These are phyloP conservation scores for Rhamphomyia laevipes DNA, from an alignment of 2,888 invertebrate genomes.

Conservation along the genomic window DNA sequence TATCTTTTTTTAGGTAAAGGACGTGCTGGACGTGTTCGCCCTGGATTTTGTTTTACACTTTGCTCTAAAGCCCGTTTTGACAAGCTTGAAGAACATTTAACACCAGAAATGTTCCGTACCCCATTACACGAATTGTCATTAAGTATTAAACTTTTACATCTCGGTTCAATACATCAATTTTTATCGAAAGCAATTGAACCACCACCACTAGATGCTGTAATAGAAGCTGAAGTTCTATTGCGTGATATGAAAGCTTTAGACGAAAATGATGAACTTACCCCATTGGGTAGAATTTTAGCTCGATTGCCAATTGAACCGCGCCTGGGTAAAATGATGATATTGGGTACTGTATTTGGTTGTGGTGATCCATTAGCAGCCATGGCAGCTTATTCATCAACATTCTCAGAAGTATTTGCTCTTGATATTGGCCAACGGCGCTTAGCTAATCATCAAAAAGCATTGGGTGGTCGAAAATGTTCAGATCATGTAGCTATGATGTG, in stretches of 20 bases:
- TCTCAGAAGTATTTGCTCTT: conserved; percentile 85
- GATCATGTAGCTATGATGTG: conserved; percentile 94
- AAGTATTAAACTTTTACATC: conserved; percentile 70
- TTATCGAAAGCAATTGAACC: conserved; percentile 92
- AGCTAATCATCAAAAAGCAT: conserved; percentile 69
- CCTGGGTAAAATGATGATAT: conserved; percentile 92
- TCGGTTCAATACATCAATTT: conserved; percentile 90
- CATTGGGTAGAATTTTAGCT: conserved; percentile 85
- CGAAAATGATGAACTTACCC: conserved; percentile 74
- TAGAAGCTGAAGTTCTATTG: conserved; percentile 82
- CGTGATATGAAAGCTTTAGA: conserved; percentile 89
- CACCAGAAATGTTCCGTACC: conserved; percentile 96
- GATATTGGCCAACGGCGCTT: conserved; percentile 65
- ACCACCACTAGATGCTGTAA: conserved; percentile 94
- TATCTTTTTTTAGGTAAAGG: conserved; percentile 52
- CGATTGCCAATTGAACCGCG: conserved; percentile 92
- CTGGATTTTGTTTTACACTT: conserved; percentile 88
- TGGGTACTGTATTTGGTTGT: conserved; percentile 82
- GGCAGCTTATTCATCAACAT: conserved; percentile 91
- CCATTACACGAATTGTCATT: conserved; percentile 91
- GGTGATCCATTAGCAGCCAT: conserved; percentile 87
- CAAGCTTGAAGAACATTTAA: conserved; percentile 75
- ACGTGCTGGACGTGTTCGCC: conserved; percentile 87
- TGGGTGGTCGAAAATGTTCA: conserved; percentile 77
- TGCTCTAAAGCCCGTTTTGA: conserved; percentile 66